Percentiles rank a stretch among this genome's conserved stretches.
phyloP scores from a whole-genome alignment of 2,888 invertebrate species.

The Eilema sororculum region DNA sequence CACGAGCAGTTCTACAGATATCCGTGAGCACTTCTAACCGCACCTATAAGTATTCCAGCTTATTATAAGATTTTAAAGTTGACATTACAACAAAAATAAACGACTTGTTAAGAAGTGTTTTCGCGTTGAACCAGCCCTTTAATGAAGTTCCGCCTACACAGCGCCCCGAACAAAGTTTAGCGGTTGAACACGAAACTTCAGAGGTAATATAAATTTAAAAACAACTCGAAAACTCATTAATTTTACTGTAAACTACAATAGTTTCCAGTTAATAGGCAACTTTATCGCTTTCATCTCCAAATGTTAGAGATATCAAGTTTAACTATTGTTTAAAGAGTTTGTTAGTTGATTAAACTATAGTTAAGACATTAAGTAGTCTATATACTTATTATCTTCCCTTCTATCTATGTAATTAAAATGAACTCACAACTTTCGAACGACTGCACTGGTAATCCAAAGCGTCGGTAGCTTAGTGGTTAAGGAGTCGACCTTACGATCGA shows the following conservation, averaged over 20 bases:
- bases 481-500: too few relatives aligned
- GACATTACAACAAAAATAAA: slow-evolving; percentile 8
- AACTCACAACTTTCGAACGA: too few relatives aligned
- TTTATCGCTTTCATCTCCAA: slow-evolving; percentile 29
- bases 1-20: too few relatives aligned
- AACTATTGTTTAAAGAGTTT: slow-evolving; percentile 20
- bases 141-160: slow-evolving; percentile 22
- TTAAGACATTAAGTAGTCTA: neutral
- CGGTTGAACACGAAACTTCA: slow-evolving; percentile 41
- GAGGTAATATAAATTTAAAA: slow-evolving; percentile 51
- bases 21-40: neutral
- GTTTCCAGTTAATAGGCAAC: slow-evolving; percentile 37
- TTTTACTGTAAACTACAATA: slow-evolving; percentile 39
- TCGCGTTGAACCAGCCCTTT: slow-evolving; percentile 20
- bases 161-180: slow-evolving; percentile 31
- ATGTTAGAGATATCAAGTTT: slow-evolving; percentile 21
- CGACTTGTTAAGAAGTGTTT: slow-evolving; percentile 21
- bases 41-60: neutral
- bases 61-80: neutral
- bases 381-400: too few relatives aligned
- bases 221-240: slow-evolving; percentile 36
- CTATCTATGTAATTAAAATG: too few relatives aligned
- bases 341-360: neutral
- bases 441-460: too few relatives aligned
- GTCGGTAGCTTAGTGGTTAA: too few relatives aligned